Percentiles rank a stretch among this genome's conserved stretches.
Conservation (phyloP, 2,113 vertebrate genomes). For the Myiozetetes cayanensis region DNA sequence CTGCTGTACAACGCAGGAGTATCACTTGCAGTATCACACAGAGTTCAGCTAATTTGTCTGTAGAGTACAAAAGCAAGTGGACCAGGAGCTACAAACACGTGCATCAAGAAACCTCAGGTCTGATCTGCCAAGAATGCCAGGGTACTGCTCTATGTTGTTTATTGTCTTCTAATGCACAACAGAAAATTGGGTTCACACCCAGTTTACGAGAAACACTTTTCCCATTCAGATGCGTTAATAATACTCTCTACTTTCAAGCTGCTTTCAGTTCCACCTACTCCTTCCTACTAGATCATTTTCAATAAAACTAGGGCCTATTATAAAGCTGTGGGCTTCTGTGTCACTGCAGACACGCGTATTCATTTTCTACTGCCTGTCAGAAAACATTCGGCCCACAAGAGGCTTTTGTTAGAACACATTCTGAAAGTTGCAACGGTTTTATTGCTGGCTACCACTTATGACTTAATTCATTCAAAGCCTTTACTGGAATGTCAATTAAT, state of each 20-base stretch:
- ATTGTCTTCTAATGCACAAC: neutral
- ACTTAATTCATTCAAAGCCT: slow-evolving; percentile 38
- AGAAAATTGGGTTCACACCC: neutral
- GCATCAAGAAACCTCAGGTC: neutral
- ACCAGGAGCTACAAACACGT: neutral
- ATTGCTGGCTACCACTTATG: slow-evolving; percentile 19
- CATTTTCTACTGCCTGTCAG: slow-evolving; percentile 28
- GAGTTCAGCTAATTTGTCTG: neutral
- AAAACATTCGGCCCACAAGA: slow-evolving; percentile 23
- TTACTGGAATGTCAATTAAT: slow-evolving; percentile 29
- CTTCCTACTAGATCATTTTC: slow-evolving; percentile 29
- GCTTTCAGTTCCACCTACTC: slow-evolving; percentile 47
- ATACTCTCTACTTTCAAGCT: neutral
- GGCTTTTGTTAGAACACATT: slow-evolving; percentile 40
- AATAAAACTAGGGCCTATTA: neutral
- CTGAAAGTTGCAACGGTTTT: slow-evolving; percentile 9
- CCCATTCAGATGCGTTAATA: slow-evolving; percentile 9
- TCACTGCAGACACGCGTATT: slow-evolving; percentile 7
- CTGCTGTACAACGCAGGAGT: neutral
- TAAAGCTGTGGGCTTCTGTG: slow-evolving; percentile 14
- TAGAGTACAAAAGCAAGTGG: neutral
- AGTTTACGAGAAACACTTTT: neutral
- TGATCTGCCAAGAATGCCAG: neutral
- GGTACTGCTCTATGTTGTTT: neutral
- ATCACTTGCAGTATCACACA: neutral